A percentile compares a stretch with the other conserved stretches of the same genome.
Evolutionary conservation across 2,888 invertebrate species (phyloP).

Genomic region (Parochlus steinenii): DNA sequence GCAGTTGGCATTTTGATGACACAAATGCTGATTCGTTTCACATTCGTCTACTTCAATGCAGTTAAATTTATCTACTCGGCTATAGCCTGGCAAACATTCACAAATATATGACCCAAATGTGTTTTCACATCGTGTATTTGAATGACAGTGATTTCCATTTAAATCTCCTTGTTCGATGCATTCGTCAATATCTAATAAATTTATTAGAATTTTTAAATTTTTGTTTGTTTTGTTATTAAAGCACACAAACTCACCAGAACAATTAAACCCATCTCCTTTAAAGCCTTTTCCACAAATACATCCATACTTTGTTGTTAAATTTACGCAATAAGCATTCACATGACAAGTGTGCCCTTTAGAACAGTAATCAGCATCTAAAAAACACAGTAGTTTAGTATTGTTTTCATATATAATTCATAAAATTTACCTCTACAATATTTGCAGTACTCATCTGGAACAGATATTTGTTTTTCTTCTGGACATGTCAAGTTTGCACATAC

Average conservation of each 20-base stretch:
- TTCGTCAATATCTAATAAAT: constrained; percentile 60
- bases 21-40: constrained; percentile 48
- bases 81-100: constrained; percentile 66
- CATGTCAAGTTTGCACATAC: constrained; percentile 65
- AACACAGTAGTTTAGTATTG: constrained; percentile 1
- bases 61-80: constrained; percentile 58
- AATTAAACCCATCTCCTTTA: constrained; percentile 67
- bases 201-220: constrained; percentile 8
- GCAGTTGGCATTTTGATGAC: constrained; percentile 60
- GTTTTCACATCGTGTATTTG: constrained; percentile 70
- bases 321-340: constrained; percentile 78
- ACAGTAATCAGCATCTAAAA: constrained; percentile 50
- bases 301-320: constrained; percentile 76
- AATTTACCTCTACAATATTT: constrained; percentile 69
- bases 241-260: constrained; percentile 41
- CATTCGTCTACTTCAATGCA: constrained; percentile 73
- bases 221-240: constrained; percentile 7
- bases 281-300: constrained; percentile 85
- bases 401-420: constrained; percentile 7
- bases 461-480: constrained; percentile 58
- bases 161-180: constrained; percentile 60
- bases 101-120: constrained; percentile 68
- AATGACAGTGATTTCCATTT: constrained; percentile 71
- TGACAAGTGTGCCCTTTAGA: constrained; percentile 78
- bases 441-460: constrained; percentile 75